Evolutionary conservation across 2,888 invertebrate species (phyloP), one percentile per base, ranked within the genome.

Genomic region (Barypeithes pellucidus): DNA sequence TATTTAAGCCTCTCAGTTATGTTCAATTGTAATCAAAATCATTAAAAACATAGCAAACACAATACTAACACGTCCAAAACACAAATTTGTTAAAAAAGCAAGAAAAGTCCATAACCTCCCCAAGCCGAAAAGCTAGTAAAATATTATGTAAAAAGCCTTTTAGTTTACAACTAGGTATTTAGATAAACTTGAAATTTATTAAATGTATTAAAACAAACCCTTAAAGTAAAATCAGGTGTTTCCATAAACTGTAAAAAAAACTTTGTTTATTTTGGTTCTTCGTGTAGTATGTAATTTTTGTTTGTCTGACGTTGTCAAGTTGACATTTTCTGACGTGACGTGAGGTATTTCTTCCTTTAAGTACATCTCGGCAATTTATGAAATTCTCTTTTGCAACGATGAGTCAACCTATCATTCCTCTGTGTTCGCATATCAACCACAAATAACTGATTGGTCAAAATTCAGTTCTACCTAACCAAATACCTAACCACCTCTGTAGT

Each of bases 71-170:
- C 47, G 18, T 36, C 33, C 45, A 43, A 41, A 57, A 71, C 41
- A 14, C 54, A 36, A 45, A 43, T 14, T 63, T 70, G 47, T 50
- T 63, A 63, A 71, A 63, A 70, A 67, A 59, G 67, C 60, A 67
- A n/a, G 52, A 63, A 43, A 71, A 45, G 60, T 60, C 71, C 71
- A 66, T 50, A 60, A 71, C 71, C 71, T 71, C 65, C 71, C 60
- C 47, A 71, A 71, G 71, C 71, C 65, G 52, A 65, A 69, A 71
- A 71, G 71, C 71, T 59, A 61, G 33, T 14, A 65, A 47, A 33
- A 57, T 33, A 57, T 36, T 63, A 65, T 65, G 18, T 14, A 16
- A 14, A 65, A 18, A 57, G 52, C 24, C 9, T 14, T 18, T 52
- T 24, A 16, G 18, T 33, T 57, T 9, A 33, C 9, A 1, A 16